Conservation (phyloP, 2,888 invertebrate genomes). For the Pimpla rufipes region DNA sequence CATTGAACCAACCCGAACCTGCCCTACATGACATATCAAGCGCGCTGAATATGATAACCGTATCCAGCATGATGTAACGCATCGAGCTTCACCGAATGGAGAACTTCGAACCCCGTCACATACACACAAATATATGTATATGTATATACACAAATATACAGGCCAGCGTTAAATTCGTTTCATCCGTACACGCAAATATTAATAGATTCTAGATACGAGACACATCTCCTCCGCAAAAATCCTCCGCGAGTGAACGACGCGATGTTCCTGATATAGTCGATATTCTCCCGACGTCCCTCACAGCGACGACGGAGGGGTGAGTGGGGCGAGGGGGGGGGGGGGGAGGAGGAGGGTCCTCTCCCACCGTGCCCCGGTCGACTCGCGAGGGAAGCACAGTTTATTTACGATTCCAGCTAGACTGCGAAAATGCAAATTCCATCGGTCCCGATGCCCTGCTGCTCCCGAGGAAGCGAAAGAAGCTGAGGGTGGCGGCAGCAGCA, state of each 20-base stretch:
- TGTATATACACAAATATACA: too few species aligned
- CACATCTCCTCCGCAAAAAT: constrained; percentile 47
- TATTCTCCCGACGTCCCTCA: constrained; percentile 49
- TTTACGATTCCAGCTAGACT: constrained; percentile 62
- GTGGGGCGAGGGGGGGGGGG: background rate
- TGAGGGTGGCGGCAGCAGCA: constrained; percentile 13
- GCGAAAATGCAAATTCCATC: constrained; percentile 69
- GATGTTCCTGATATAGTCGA: constrained; percentile 15
- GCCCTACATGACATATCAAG: background rate
- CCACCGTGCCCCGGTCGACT: background rate
- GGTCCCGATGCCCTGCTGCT: constrained; percentile 58
- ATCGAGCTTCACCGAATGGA: constrained; percentile 3
- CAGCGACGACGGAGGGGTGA: constrained; percentile 3
- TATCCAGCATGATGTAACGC: background rate
- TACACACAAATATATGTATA: background rate
- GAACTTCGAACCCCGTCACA: constrained; percentile 27
- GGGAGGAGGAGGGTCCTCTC: too few species aligned
- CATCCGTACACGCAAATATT: constrained; percentile 45
- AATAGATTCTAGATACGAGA: constrained; percentile 51
- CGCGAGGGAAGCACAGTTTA: constrained; percentile 57
- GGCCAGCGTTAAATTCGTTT: constrained; percentile 14
- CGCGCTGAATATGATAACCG: constrained; percentile 9
- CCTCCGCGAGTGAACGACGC: constrained; percentile 17
- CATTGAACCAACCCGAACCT: background rate
- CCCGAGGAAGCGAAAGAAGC: constrained; percentile 44